Base-by-base conservation (phyloP, 2,888 invertebrate species). In the Agrotis exclamationis region DNA sequence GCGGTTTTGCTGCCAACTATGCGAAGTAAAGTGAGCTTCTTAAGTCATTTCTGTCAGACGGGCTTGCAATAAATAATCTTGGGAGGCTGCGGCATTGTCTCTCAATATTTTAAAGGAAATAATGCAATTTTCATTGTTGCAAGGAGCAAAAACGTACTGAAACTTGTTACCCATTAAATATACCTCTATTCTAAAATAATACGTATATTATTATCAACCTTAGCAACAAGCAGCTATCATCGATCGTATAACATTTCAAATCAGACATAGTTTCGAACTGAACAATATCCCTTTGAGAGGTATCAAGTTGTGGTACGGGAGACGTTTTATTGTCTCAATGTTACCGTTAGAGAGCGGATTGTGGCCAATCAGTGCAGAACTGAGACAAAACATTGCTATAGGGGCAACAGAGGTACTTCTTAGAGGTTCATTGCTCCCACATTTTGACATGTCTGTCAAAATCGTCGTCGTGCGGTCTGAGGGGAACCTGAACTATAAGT, bases 351-450 rank as follows among this genome's bases (percentile, higher is more conserved):
- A 84, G 80, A 85, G 84, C 86, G 88, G 88, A 86, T 86, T 89
- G 86, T 85, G 83, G 87, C 86, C 90, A 93, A 94, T 93, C 93
- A 93, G 93, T 88, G 92, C 93, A 90, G 89, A 93, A 93, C 93
- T 90, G 88, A 88, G 92, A 92, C 92, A 92, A 91, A 90, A 91
- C 89, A 79, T 84, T 68, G 82, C 63, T 80, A 79, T 80, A 71
- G 77, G 78, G 77, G n/a, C 54, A 24, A 71, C 47, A 44, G 74
- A 24, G 39, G 48, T 48, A 44, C 24, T 74, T 63, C 33, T 24
- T 28, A 13, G 75, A 54, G 13, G 39, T 54, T 48, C 33, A 75
- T 64, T 18, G 39, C 24, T 14, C 9, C 39, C 16, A 28, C 5
- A 45, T 22, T 53, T 39, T 44, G n/a, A 33, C n/a, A 11, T 39